Conservation (phyloP, 2,797 vertebrate species). For the Thamnophis elegans region DNA sequence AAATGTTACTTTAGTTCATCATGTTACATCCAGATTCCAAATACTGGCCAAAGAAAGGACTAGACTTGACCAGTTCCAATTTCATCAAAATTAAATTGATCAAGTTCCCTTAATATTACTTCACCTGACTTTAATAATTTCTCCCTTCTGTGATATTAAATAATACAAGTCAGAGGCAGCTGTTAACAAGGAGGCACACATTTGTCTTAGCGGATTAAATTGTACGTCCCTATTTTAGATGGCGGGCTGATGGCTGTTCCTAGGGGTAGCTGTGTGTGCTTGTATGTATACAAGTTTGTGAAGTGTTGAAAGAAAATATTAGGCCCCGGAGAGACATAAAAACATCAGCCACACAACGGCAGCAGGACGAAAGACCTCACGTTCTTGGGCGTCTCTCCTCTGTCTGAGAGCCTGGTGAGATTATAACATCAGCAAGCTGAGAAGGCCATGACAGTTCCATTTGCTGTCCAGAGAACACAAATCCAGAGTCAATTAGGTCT, state of each 20-base stretch:
- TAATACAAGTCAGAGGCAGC: neutral
- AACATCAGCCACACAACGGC: neutral
- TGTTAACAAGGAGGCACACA: neutral
- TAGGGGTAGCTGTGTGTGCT: neutral
- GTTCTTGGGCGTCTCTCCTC: neutral
- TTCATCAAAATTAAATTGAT: neutral
- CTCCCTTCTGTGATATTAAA: neutral
- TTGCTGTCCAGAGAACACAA: neutral
- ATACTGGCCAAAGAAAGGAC: neutral
- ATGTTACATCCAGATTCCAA: neutral
- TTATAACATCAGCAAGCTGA: neutral
- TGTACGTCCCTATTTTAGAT: neutral
- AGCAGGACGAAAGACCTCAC: neutral
- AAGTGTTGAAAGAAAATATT: neutral
- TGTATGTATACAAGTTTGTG: neutral
- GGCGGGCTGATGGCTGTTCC: neutral
- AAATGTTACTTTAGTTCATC: neutral
- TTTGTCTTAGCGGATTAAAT: neutral
- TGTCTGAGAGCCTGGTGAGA: neutral
- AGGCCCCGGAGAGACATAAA: neutral
- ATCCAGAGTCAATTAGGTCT: neutral
- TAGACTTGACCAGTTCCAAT: neutral
- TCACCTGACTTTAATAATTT: neutral
- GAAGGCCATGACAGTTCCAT: neutral
- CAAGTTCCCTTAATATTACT: neutral